Evolutionary conservation across 30 jellyfish, hydroid and myxozoan species (phyloP), one percentile per base, ranked within the genome.

Genomic region (Aurelia sp.): DNA sequence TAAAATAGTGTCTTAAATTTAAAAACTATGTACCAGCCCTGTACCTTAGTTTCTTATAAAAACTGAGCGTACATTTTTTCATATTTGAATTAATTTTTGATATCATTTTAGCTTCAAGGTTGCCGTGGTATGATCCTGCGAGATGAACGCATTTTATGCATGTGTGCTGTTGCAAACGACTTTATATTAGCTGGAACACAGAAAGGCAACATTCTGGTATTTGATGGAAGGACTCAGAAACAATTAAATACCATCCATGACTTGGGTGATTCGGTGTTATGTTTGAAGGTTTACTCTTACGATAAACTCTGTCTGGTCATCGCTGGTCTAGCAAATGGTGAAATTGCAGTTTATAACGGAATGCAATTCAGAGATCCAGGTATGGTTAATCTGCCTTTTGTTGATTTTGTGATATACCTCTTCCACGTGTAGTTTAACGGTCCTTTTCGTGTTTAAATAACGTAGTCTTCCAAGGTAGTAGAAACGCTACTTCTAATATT

Each of bases 291-390:
- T 7, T 73, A 70, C 51, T 61, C 97, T 4, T 44, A 16, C 9
- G 91, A 64, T 4, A 76, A 57, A 2, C 27, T 44, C 19, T 63
- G 78, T 64, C 58, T 75, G 57, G 47, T 94, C 2, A 44, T 88
- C 20, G 93, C 91, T 22, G 98, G 97, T 17, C 40, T 94, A 44
- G 97, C 94, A 30, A 85, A 88, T 89, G 97, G 97, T 20, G 62
- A 81, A 10, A 52, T 94, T 30, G 96, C 91, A 3, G 51, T 94
- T 19, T 83, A 63, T 58, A 53, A 78, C 8, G 91, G 80, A 31
- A 61, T 63, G 13, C 92, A 87, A 51, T 66, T 92, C 22, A 16
- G 40, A 1, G 70, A 58, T 13, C 40, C 77, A 53, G 97, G 98
- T 92, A 81, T 50, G 88, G 59, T 4, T 30, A 0, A 0, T 27